These are phyloP conservation scores for Pogonus chalceus DNA, from an alignment of 1,140 invertebrate genomes.

Conservation along the genomic window DNA sequence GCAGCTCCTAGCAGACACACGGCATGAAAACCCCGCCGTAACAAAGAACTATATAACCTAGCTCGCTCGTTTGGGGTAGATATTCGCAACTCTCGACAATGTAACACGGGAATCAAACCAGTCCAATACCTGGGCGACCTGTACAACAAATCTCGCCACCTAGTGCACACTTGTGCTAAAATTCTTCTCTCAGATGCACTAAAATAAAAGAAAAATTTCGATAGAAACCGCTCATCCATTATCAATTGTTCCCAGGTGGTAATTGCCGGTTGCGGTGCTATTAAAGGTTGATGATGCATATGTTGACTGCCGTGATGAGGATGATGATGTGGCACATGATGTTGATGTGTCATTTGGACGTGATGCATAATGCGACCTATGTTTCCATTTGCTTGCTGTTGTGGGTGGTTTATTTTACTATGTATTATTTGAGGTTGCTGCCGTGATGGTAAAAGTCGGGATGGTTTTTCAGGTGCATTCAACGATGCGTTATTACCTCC, in stretches of 20 bases:
- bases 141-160: conserved; percentile 81
- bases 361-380: neutral
- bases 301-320: conserved; percentile 7
- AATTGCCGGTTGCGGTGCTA: conserved; percentile 14
- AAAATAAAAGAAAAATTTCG: conserved; percentile 78
- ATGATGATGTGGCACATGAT: conserved; percentile 11
- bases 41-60: conserved; percentile 70
- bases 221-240: conserved; percentile 73
- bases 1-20: conserved; percentile 72
- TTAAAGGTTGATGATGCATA: neutral
- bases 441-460: conserved; percentile 16
- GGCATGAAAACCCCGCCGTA: conserved; percentile 75
- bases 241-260: conserved; percentile 62
- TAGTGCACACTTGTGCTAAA: conserved; percentile 70
- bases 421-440: conserved; percentile 21
- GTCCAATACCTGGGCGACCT: conserved; percentile 73
- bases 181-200: conserved; percentile 62
- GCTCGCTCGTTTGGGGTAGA: conserved; percentile 54
- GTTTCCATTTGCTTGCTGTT: neutral
- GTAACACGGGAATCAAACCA: conserved; percentile 69
- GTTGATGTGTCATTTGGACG: neutral
- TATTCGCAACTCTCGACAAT: conserved; percentile 66
- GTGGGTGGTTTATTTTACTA: conserved; percentile 16
- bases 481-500: conserved; percentile 37
- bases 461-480: conserved; percentile 43